Evolutionary conservation across 2,888 invertebrate species (phyloP).

Genomic region (Melieria crassipennis): DNA sequence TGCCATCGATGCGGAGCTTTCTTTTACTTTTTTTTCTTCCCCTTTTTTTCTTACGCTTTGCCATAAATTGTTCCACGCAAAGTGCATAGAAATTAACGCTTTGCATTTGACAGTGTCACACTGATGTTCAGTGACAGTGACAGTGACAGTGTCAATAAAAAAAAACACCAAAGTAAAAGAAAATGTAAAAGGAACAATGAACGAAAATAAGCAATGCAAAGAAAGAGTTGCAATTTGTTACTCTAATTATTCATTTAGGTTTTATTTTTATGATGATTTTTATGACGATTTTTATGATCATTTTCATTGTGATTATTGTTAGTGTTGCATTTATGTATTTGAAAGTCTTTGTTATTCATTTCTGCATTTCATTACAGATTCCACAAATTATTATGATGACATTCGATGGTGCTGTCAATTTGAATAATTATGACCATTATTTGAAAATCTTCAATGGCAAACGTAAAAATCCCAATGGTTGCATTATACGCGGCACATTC

Average conservation of each 20-base stretch:
- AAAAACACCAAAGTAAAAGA: too few relatives aligned
- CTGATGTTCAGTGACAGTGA: too few relatives aligned
- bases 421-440: constrained; percentile 90
- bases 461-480: constrained; percentile 88
- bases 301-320: constrained; percentile 16
- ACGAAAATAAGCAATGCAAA: too few relatives aligned
- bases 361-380: constrained; percentile 70
- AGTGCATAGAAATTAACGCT: constrained; percentile 10
- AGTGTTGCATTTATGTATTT: too few relatives aligned
- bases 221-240: too few relatives aligned
- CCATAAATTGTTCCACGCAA: neutral
- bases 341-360: constrained; percentile 2
- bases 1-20: neutral
- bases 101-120: constrained; percentile 1
- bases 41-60: neutral
- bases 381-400: constrained; percentile 94
- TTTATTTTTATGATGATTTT: constrained; percentile 19
- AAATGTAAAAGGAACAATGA: too few relatives aligned
- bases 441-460: constrained; percentile 83
- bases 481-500: constrained; percentile 89
- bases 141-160: too few relatives aligned
- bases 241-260: too few relatives aligned
- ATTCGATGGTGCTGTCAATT: constrained; percentile 92
- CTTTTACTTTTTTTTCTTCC: neutral
- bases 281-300: constrained; percentile 24